Evolutionary conservation across 2,113 vertebrate species (phyloP), one percentile per base, ranked within the genome.

Genomic region (Columba janthina): DNA sequence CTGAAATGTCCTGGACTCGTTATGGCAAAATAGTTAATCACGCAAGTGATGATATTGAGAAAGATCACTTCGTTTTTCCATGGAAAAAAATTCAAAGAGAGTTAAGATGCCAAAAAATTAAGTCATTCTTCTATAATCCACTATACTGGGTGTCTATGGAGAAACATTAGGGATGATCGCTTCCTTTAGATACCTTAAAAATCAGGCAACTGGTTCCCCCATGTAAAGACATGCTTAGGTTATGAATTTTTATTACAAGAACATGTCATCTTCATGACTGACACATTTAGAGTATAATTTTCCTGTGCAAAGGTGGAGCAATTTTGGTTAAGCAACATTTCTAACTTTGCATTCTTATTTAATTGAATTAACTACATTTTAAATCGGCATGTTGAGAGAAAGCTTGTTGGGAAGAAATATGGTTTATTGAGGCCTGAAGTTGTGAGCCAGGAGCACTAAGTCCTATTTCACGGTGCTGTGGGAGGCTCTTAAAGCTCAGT

Each of bases 261-360:
- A 56, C 65, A 48, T 51, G 74, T 77, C 85, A 83, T 88, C 75
- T 66, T 88, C 71, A 42, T 1, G 15, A 73, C 85, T 85, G 91
- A 73, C 58, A 38, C 1, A 4, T 84, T 88, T 61, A 31, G 69
- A 67, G 80, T 13, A 1, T 81, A 89, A 96, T 94, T 92, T 92
- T 44, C 80, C 87, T 31, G 31, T n/a, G 91, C 87, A 88, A 92
- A 96, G 90, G 90, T 74, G 72, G 60, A 31, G 94, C 38, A 86
- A 89, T 94, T 81, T 94, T 72, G 57, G 61, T 93, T 77, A 78
- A 94, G 94, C 95, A 95, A 91, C 71, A 26, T 85, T 91, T 76
- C 93, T 79, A 89, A 83, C 93, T 58, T 19, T 19, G 91, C 78
- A 31, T 94, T 87, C 81, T 82, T 85, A 21, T 85, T 91, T 83